Conservation (phyloP, 2,888 invertebrate genomes). For the Drosophila niveifrons region DNA sequence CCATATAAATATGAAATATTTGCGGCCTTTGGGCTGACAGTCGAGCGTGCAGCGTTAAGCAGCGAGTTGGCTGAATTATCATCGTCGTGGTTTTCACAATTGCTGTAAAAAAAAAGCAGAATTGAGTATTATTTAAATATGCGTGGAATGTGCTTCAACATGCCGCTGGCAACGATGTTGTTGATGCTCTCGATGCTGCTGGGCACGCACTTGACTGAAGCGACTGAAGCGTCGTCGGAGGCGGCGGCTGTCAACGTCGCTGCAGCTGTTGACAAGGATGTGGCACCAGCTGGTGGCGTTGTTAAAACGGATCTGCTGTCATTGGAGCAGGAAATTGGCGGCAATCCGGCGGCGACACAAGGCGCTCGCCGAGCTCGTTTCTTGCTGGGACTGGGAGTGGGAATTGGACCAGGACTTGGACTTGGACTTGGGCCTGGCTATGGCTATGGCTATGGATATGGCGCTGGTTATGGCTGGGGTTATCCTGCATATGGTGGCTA, state of each 20-base stretch:
- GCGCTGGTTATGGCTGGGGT: constrained; percentile 44
- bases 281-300: constrained; percentile 74
- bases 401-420: constrained; percentile 47
- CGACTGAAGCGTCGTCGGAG: constrained; percentile 59
- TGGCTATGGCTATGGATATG: constrained; percentile 52
- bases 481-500: constrained; percentile 32
- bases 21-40: constrained; percentile 50
- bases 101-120: constrained; percentile 57
- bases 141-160: constrained; percentile 35
- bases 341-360: constrained; percentile 57
- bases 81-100: constrained; percentile 31
- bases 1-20: constrained; percentile 62
- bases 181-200: constrained; percentile 29
- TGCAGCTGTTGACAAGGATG: constrained; percentile 75
- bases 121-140: constrained; percentile 67
- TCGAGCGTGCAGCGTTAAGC: constrained; percentile 41
- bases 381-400: constrained; percentile 46
- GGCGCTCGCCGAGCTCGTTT: constrained; percentile 49
- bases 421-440: constrained; percentile 48
- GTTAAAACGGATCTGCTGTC: constrained; percentile 77
- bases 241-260: constrained; percentile 45
- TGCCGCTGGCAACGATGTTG: constrained; percentile 27
- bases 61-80: constrained; percentile 30
- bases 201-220: constrained; percentile 61
- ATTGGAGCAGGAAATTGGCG: constrained; percentile 76